Evolutionary conservation across 1,140 invertebrate species (phyloP).

Genomic region (Neodiprion lecontei): DNA sequence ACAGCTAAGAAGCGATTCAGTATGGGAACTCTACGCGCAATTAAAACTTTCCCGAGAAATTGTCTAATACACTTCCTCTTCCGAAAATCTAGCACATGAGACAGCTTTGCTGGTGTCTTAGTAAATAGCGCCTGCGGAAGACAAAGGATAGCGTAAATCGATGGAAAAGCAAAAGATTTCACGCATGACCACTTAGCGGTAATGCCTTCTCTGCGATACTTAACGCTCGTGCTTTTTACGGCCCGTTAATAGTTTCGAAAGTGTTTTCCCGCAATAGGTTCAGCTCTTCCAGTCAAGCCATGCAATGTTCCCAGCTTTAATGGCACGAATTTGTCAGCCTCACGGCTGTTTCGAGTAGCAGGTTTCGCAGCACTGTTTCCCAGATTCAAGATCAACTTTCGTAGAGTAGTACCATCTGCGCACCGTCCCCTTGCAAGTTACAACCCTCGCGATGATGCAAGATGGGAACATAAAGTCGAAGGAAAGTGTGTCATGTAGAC

Average conservation of each 20-base stretch:
- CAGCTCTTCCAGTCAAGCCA: background rate
- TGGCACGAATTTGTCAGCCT: background rate
- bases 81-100: no score
- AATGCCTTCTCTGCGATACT: background rate
- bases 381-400: no score
- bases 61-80: no score
- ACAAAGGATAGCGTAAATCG: background rate
- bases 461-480: no score
- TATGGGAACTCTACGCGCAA: background rate
- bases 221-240: background rate
- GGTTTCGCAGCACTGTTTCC: background rate
- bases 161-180: background rate
- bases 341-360: background rate
- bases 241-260: background rate
- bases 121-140: no score
- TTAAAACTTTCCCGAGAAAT: background rate
- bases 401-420: no score
- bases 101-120: no score
- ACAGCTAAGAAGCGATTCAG: background rate
- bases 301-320: background rate
- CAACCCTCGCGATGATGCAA: no score
- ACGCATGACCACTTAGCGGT: background rate
- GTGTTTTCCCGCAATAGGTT: background rate
- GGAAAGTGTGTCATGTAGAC: no score
- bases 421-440: no score